A percentile compares a stretch with the other conserved stretches of the same genome.
These are phyloP conservation scores for Nymphalis polychloros DNA, from an alignment of 2,888 invertebrate species.

Conservation along the genomic window DNA sequence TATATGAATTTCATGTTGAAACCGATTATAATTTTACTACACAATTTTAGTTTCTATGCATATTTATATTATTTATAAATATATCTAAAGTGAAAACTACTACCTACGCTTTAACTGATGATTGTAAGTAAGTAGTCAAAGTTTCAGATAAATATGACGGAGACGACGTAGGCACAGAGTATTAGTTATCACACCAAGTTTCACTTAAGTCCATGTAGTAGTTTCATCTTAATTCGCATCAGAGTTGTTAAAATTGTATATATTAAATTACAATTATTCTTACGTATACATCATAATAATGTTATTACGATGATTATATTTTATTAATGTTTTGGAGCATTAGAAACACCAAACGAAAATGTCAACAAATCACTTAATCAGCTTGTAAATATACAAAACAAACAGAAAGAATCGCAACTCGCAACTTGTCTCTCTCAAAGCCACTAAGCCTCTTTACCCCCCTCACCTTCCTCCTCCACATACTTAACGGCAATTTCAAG, in stretches of 20 bases:
- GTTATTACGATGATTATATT: too few species aligned
- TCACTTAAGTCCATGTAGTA: too few species aligned
- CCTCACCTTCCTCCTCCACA: conserved; percentile 64
- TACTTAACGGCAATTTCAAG: conserved; percentile 74
- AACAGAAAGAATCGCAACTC: conserved; percentile 39
- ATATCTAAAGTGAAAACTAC: too few species aligned
- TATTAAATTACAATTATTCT: too few species aligned
- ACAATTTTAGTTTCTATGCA: too few species aligned
- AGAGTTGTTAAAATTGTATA: too few species aligned
- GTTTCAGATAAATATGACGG: background rate
- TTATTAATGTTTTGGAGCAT: background rate
- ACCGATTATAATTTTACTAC: too few species aligned
- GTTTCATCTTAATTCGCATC: too few species aligned
- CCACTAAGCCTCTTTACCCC: conserved; percentile 71
- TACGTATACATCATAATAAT: too few species aligned
- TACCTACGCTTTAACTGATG: too few species aligned
- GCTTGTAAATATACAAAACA: conserved; percentile 39
- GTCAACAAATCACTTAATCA: conserved; percentile 39
- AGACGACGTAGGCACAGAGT: background rate
- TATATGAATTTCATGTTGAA: too few species aligned
- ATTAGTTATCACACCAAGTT: background rate
- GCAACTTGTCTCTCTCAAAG: conserved; percentile 51
- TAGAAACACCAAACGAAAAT: conserved; percentile 16
- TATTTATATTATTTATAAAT: too few species aligned
- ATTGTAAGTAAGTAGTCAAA: conserved; percentile 7